These are phyloP conservation scores for Camptogramma bilineatum DNA, from an alignment of 2,888 invertebrate genomes.

Conservation along the genomic window DNA sequence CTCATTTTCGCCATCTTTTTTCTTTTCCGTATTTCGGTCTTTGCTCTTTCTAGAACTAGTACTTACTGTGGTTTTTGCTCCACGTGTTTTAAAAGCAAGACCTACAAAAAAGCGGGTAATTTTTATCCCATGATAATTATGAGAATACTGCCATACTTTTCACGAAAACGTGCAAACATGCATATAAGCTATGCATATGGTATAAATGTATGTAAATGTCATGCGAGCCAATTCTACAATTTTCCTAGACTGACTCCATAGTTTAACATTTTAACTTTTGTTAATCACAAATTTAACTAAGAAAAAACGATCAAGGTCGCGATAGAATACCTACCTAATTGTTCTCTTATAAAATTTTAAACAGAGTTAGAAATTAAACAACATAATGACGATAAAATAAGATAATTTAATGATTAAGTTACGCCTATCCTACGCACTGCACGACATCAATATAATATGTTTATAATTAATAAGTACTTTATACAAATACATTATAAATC, in stretches of 20 bases:
- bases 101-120: slow-evolving; percentile 33
- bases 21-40: slow-evolving; percentile 2
- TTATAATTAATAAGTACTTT: neutral
- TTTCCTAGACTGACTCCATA: neutral
- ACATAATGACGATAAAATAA: slow-evolving; percentile 2
- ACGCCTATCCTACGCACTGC: slow-evolving; percentile 10
- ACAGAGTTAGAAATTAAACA: neutral
- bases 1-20: slow-evolving; percentile 5
- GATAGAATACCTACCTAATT: neutral
- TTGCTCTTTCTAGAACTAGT: slow-evolving; percentile 42
- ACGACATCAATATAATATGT: neutral
- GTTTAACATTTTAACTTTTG: neutral
- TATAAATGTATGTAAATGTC: slow-evolving; percentile 1
- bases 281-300: neutral
- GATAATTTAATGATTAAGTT: slow-evolving; percentile 17
- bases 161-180: slow-evolving; percentile 23
- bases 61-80: slow-evolving; percentile 31
- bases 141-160: slow-evolving; percentile 8
- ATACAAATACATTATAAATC: slow-evolving; percentile 3
- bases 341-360: neutral
- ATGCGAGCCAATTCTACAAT: slow-evolving; percentile 4
- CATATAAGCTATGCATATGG: slow-evolving; percentile 17
- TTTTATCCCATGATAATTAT: slow-evolving; percentile 12
- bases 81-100: slow-evolving; percentile 29
- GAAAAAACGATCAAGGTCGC: neutral